Evolutionary conservation across 2,113 vertebrate species (phyloP), one percentile per base, ranked within the genome.

Genomic region (Chaetura pelagica): DNA sequence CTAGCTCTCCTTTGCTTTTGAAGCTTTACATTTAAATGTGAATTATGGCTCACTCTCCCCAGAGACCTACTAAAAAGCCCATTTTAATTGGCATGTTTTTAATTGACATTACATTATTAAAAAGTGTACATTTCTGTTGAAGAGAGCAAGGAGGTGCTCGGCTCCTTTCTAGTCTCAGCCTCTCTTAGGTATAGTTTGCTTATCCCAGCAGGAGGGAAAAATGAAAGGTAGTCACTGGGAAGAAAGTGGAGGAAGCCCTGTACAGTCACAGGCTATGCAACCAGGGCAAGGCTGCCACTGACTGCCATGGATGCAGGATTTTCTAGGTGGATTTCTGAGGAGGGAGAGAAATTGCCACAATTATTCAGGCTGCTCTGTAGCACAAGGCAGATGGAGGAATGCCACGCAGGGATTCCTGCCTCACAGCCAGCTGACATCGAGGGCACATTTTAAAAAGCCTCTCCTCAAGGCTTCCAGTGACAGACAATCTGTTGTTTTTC

Each of bases 11-110:
- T 73, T 83, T 90, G 94, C 93, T 94, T 90, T 92, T 73, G 66
- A 88, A 95, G 85, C 94, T 94, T 95, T 93, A 95, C 93, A 94
- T 96, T 95, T 91, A 94, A 94, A 95, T 96, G 89, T 89, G 93
- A 95, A 93, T 95, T 95, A 94, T 74, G 77, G 84, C 76, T 97
- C 54, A 42, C 48, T 83, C 63, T 96, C 94, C 82, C 88, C 67
- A 82, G 94, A 94, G 95, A 96, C 83, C 67, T 83, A 87, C 83
- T 96, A 94, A 93, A 96, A 95, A 96, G 93, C 88, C 84, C 72
- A 15, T 76, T 93, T 95, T 96, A 97, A 96, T 96, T 96, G 97
- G 89, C 72, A 95, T 62, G 82, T 91, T 97, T 97, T 96, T 96
- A 95, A 95, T 95, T 95, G 94, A 90, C 88, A 96, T 93, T 92